phyloP scores from a whole-genome alignment of 2,888 invertebrate species.

The Celastrina argiolus region DNA sequence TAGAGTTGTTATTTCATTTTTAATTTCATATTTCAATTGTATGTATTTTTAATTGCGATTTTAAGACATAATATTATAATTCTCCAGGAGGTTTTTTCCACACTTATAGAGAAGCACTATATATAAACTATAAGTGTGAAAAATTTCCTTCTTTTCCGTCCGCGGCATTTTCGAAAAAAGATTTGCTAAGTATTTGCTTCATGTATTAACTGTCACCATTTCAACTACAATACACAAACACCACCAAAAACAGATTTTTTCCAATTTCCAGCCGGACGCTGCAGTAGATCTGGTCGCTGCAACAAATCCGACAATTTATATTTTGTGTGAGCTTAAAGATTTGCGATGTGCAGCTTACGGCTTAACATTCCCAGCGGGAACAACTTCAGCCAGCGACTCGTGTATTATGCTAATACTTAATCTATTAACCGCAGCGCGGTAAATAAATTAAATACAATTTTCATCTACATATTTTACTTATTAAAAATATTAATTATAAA shows the following conservation, averaged over 20 bases:
- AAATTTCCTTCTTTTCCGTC: too few species aligned
- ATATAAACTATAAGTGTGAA: too few species aligned
- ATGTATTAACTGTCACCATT: too few species aligned
- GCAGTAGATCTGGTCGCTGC: background rate
- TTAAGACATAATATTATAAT: too few species aligned
- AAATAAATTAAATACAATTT: constrained; percentile 2
- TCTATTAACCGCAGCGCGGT: constrained; percentile 15
- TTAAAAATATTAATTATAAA: background rate
- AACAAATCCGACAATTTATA: background rate
- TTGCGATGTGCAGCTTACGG: constrained; percentile 9
- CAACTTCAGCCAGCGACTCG: background rate
- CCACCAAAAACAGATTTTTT: background rate
- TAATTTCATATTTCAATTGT: too few species aligned
- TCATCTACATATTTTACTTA: background rate
- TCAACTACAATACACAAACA: too few species aligned
- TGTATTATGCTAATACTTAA: constrained; percentile 21
- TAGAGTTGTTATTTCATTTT: too few species aligned
- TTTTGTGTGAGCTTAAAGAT: constrained; percentile 9
- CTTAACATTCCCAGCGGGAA: constrained; percentile 20
- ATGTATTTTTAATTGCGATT: too few species aligned
- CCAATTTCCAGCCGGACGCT: background rate
- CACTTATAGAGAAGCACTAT: too few species aligned
- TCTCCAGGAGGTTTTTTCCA: too few species aligned
- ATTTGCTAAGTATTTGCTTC: too few species aligned
- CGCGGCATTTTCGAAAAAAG: too few species aligned